Percentiles rank a stretch among this genome's conserved stretches.
These are phyloP conservation scores for Copsychus sechellarum DNA, from an alignment of 2,113 vertebrate species.

Conservation along the genomic window DNA sequence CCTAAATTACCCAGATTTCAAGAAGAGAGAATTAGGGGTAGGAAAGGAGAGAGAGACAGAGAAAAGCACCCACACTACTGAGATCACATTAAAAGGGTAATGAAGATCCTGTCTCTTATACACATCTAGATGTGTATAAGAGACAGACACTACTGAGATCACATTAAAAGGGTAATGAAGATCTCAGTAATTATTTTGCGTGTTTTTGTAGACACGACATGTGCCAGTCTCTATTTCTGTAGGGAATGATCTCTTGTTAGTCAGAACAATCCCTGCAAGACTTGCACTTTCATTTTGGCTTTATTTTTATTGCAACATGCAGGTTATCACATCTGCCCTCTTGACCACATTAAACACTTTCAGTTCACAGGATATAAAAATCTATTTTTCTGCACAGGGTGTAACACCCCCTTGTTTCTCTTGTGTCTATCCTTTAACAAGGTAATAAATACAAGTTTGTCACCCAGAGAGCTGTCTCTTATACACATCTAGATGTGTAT, in stretches of 20 bases:
- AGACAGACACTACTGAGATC: background rate
- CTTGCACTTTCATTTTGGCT: background rate
- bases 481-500: no score
- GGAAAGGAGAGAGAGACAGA: background rate
- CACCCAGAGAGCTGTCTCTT: background rate
- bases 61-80: background rate
- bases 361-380: background rate
- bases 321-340: background rate
- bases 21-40: background rate
- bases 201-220: background rate
- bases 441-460: background rate
- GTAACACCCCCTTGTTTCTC: background rate
- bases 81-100: background rate
- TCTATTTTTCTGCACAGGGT: background rate
- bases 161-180: background rate
- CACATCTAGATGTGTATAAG: no score
- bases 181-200: background rate
- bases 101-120: no score
- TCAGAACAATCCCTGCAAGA: background rate
- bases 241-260: background rate
- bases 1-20: background rate
- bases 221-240: background rate
- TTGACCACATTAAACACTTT: background rate
- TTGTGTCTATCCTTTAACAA: background rate
- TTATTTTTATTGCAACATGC: background rate